phyloP scores from a whole-genome alignment of 2,888 invertebrate genomes.

The Sphaerophoria rueppellii region DNA sequence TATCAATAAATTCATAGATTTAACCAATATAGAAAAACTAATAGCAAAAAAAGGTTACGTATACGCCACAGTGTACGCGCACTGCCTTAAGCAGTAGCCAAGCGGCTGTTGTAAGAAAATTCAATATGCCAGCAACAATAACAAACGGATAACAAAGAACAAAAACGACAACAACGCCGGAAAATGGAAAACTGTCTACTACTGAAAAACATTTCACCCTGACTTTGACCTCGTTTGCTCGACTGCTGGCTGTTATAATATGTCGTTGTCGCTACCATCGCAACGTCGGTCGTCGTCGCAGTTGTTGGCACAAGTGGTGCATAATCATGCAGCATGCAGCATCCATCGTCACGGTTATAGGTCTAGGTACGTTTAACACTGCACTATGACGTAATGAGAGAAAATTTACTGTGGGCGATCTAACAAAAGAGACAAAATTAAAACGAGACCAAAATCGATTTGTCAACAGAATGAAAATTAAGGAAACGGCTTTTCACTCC shows the following conservation, averaged over 20 bases:
- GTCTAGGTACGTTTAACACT: conserved; percentile 41
- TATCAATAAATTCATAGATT: conserved; percentile 32
- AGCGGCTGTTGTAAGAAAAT: conserved; percentile 39
- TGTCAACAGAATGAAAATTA: conserved; percentile 33
- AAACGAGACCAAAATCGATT: conserved; percentile 45
- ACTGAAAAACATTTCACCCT: conserved; percentile 59
- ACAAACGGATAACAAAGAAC: background rate
- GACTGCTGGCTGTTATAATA: conserved; percentile 51
- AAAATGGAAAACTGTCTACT: conserved; percentile 60
- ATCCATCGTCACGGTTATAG: conserved; percentile 22
- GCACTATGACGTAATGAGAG: conserved; percentile 68
- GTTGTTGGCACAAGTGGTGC: conserved; percentile 58
- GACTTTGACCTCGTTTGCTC: conserved; percentile 71
- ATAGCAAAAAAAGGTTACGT: conserved; percentile 54
- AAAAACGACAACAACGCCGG: conserved; percentile 25
- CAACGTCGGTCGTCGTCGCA: background rate
- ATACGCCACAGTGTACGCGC: conserved; percentile 50
- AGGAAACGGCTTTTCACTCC: conserved; percentile 23
- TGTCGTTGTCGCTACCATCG: conserved; percentile 8
- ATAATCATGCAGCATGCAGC: conserved; percentile 62
- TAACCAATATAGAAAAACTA: conserved; percentile 4
- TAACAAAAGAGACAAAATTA: background rate
- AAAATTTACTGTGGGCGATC: conserved; percentile 33
- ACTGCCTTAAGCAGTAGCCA: conserved; percentile 25
- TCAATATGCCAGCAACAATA: conserved; percentile 40